Evolutionary conservation across 2,888 invertebrate genomes (phyloP).

Genomic region (Drosophila limbata): DNA sequence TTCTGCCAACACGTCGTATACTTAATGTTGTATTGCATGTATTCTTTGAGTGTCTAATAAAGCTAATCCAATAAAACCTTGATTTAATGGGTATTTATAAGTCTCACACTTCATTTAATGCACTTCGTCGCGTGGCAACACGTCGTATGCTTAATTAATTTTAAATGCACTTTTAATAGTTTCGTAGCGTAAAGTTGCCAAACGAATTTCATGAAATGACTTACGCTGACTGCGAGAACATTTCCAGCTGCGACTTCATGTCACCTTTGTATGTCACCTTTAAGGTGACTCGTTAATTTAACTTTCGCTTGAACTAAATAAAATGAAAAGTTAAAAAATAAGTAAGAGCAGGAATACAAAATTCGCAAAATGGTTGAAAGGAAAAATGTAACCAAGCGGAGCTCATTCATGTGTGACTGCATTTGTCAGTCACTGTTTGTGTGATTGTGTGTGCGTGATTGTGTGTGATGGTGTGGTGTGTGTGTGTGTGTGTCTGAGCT

Average conservation of each 20-base stretch:
- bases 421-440: conserved; percentile 67
- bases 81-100: neutral
- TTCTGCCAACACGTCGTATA: conserved; percentile 18
- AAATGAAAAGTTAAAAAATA: conserved; percentile 13
- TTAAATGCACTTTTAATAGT: conserved; percentile 76
- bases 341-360: conserved; percentile 26
- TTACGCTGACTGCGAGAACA: conserved; percentile 13
- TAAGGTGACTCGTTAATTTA: conserved; percentile 45
- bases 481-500: conserved; percentile 31
- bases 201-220: conserved; percentile 44
- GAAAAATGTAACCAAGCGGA: conserved; percentile 33
- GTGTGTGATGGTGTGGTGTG: neutral
- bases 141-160: conserved; percentile 75
- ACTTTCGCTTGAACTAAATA: conserved; percentile 53
- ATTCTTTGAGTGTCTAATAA: neutral
- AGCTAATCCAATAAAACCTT: neutral
- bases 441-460: conserved; percentile 11
- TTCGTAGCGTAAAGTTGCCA: conserved; percentile 39
- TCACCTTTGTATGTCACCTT: conserved; percentile 45
- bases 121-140: conserved; percentile 36
- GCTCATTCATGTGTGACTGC: conserved; percentile 68
- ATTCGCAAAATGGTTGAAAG: conserved; percentile 27
- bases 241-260: conserved; percentile 11
- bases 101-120: neutral
- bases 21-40: conserved; percentile 5